Evolutionary conservation across 2,888 invertebrate genomes (phyloP).

Genomic region (Drosophila limbata): DNA sequence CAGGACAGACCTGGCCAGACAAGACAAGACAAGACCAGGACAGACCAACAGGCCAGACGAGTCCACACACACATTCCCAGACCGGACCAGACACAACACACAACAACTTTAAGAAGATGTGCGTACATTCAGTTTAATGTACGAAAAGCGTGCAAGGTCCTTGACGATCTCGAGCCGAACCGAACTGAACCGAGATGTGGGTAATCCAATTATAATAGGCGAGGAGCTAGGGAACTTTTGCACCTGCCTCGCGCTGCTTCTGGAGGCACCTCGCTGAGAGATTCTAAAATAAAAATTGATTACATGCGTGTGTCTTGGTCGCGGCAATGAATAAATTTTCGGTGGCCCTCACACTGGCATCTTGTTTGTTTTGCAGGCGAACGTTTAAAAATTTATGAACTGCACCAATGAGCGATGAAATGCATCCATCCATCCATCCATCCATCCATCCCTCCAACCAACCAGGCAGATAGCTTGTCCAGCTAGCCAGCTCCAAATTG

Average conservation of each 20-base stretch:
- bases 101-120: conserved; percentile 41
- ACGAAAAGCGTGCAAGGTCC: conserved; percentile 39
- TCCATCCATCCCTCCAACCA: conserved; percentile 14
- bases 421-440: conserved; percentile 32
- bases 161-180: conserved; percentile 11
- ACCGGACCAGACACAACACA: conserved; percentile 46
- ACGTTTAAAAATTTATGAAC: conserved; percentile 76
- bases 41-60: conserved; percentile 32
- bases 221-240: conserved; percentile 47
- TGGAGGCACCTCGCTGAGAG: conserved; percentile 39
- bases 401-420: conserved; percentile 69
- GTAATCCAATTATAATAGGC: conserved; percentile 76
- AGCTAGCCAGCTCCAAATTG: conserved; percentile 61
- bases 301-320: conserved; percentile 68
- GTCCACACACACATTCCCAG: conserved; percentile 30
- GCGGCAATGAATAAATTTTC: conserved; percentile 61
- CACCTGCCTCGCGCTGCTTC: conserved; percentile 58
- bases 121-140: conserved; percentile 59
- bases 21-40: conserved; percentile 17
- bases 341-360: conserved; percentile 27
- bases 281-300: conserved; percentile 79
- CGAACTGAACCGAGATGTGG: conserved; percentile 18
- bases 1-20: conserved; percentile 8
- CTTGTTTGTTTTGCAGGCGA: conserved; percentile 67
- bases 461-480: conserved; percentile 15